These are phyloP conservation scores for Caranx ignobilis DNA, from an alignment of 2,113 vertebrate genomes.

Conservation along the genomic window DNA sequence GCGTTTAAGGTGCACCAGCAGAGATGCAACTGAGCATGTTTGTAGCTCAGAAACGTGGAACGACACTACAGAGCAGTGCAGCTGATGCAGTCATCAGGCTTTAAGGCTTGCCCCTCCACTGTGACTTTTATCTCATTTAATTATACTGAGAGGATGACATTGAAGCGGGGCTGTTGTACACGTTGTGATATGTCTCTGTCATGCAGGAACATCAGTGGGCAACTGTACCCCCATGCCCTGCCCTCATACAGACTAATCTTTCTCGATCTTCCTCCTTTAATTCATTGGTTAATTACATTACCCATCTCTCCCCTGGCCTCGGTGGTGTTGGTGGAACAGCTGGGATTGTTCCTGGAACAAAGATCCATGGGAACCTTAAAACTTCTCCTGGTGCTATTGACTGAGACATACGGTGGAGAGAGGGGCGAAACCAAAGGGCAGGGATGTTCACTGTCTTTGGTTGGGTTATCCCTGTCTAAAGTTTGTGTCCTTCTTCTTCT, in stretches of 20 bases:
- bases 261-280: slow-evolving; percentile 51
- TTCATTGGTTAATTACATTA: slow-evolving; percentile 72
- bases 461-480: neutral
- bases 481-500: slow-evolving; percentile 3
- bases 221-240: slow-evolving; percentile 1
- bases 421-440: slow-evolving; percentile 9
- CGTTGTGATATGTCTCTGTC: slow-evolving; percentile 52
- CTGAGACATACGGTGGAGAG: slow-evolving; percentile 19
- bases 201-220: slow-evolving; percentile 50
- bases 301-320: slow-evolving; percentile 54
- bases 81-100: slow-evolving; percentile 25
- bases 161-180: slow-evolving; percentile 49
- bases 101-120: slow-evolving; percentile 39
- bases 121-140: slow-evolving; percentile 70
- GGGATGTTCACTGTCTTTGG: slow-evolving; percentile 12
- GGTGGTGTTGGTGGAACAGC: slow-evolving; percentile 58
- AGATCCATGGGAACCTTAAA: slow-evolving; percentile 49
- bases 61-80: neutral
- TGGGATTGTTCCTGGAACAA: slow-evolving; percentile 56
- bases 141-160: slow-evolving; percentile 72
- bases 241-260: slow-evolving; percentile 18
- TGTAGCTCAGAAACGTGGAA: slow-evolving; percentile 40
- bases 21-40: slow-evolving; percentile 30
- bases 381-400: slow-evolving; percentile 35
- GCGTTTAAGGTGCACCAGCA: slow-evolving; percentile 18